phyloP scores from a whole-genome alignment of 1,140 invertebrate species.

The Drosophila pandora region DNA sequence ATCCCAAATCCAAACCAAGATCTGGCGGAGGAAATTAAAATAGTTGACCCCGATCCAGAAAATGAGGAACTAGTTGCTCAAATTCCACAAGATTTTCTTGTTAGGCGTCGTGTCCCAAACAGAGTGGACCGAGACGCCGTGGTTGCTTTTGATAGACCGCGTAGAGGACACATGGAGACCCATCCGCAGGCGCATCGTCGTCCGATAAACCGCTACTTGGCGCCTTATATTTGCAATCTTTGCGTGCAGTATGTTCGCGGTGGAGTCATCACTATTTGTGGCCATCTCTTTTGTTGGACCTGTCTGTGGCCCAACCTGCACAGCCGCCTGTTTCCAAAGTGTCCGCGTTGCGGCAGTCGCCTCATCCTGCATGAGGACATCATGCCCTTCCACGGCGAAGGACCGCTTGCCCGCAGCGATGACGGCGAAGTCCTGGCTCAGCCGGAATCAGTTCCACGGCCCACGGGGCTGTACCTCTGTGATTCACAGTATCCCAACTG shows the following conservation, averaged over 20 bases:
- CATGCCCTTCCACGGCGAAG: constrained; percentile 42
- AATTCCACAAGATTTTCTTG: too few species aligned
- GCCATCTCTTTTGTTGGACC: constrained; percentile 56
- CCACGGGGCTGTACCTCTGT: constrained; percentile 39
- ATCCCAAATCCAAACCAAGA: background rate
- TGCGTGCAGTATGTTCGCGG: constrained; percentile 20
- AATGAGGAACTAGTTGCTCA: too few species aligned
- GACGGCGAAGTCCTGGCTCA: constrained; percentile 15
- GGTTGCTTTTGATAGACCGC: background rate
- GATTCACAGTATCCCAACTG: background rate
- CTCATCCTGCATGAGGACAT: constrained; percentile 53
- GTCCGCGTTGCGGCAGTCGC: constrained; percentile 21
- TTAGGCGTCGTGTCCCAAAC: too few species aligned
- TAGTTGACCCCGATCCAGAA: too few species aligned
- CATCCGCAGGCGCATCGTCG: background rate
- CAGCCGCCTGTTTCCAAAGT: background rate
- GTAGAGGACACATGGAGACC: background rate
- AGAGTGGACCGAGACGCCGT: background rate
- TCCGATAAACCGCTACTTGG: background rate
- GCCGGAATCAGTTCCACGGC: constrained; percentile 45
- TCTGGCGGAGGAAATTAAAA: too few species aligned
- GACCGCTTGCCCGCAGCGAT: constrained; percentile 10
- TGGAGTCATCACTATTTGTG: constrained; percentile 56
- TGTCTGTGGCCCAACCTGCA: constrained; percentile 51
- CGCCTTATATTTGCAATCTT: constrained; percentile 22